Evolutionary conservation across 2,888 invertebrate genomes (phyloP), one percentile per base, ranked within the genome.

Genomic region (Gerris lacustris): DNA sequence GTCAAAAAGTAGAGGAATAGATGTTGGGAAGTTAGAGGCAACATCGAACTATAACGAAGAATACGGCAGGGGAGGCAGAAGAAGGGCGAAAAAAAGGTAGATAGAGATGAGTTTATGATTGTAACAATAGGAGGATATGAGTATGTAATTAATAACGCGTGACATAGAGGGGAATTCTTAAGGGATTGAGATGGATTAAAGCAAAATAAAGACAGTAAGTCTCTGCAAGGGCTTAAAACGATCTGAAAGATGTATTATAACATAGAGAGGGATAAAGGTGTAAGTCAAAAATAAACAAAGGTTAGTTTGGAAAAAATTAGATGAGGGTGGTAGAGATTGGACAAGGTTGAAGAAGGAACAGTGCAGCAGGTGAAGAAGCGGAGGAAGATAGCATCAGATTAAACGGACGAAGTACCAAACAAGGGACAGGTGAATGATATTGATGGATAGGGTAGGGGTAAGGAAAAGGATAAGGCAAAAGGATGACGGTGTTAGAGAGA

Each of bases 401-500:
- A 55, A n/a, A 62, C 2, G n/a, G 5, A 62, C 15, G 5, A n/a
- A 62, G 2, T 15, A n/a, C 31, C 31, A 31, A 62, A n/a, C 11
- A n/a, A 62, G 62, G n/a, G 62, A 62, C 15, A 62, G 62, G 62
- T 62, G 62, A 62, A 62, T 62, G 62, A 62, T 11, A 62, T 11
- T 15, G 62, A 62, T 11, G n/a, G 62, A 62, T 11, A 62, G n/a
- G 5, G n/a, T 11, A 62, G n/a, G 5, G n/a, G 11, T 11, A 4
- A n/a, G 5, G 62, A 62, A n/a, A 62, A n/a, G n/a, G 62, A 15
- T 11, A 62, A n/a, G n/a, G 62, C 4, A n/a, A 62, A n/a, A 62
- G 62, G n/a, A n/a, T 15, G 62, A 62, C 15, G n/a, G 62, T 15
- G 62, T n/a, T 44, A 31, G 43, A 68, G 63, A 68, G 66, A 44